phyloP scores from a whole-genome alignment of 2,113 vertebrate species.

The Thinocorus orbignyianus region DNA sequence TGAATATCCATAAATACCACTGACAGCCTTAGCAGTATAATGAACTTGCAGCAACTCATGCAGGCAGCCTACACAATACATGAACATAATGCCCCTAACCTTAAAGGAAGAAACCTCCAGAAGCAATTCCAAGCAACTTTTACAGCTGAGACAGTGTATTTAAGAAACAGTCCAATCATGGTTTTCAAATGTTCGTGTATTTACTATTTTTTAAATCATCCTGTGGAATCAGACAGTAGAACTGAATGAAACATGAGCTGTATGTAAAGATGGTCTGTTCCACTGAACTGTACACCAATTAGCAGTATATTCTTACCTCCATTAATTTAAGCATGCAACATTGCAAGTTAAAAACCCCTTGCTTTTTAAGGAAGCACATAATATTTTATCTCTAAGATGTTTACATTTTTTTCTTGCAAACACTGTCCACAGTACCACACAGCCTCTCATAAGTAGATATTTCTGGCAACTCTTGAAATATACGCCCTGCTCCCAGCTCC shows the following conservation, averaged over 20 bases:
- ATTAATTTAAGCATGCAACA: conserved; percentile 10
- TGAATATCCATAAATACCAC: conserved; percentile 73
- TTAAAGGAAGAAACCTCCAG: conserved; percentile 41
- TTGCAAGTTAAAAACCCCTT: neutral
- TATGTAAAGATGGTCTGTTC: neutral
- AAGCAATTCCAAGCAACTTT: conserved; percentile 43
- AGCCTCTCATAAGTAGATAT: neutral
- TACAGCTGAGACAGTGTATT: neutral
- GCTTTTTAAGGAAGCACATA: neutral
- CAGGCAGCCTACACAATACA: conserved; percentile 66
- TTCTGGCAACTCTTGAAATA: neutral
- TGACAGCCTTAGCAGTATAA: conserved; percentile 72
- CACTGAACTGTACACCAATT: neutral
- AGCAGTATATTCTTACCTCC: conserved; percentile 39
- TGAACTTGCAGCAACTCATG: conserved; percentile 75
- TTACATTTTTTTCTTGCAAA: conserved; percentile 38
- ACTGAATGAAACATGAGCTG: conserved; percentile 5
- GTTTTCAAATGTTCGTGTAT: neutral
- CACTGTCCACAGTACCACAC: neutral
- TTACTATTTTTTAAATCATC: conserved; percentile 7
- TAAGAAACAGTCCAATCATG: neutral
- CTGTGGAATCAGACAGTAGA: neutral
- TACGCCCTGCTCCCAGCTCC: neutral
- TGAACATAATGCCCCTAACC: conserved; percentile 50
- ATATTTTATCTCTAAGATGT: conserved; percentile 42